A percentile compares a stretch with the other conserved stretches of the same genome.
phyloP scores from a whole-genome alignment of 2,113 vertebrate species.

The Rhynchopsitta pachyrhyncha region DNA sequence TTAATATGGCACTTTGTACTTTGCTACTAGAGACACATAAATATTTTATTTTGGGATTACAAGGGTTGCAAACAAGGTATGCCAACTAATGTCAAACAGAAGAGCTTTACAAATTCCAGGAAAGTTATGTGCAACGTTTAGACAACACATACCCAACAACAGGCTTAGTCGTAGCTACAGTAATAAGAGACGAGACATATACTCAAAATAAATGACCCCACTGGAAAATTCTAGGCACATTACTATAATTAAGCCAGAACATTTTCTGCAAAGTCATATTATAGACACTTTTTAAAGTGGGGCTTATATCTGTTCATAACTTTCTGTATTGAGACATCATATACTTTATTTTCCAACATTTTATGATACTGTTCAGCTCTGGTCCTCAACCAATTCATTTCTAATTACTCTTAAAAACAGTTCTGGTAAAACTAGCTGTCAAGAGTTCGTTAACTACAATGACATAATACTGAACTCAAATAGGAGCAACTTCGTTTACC shows the following conservation, averaged over 20 bases:
- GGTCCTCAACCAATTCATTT: background rate
- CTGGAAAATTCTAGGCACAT: constrained; percentile 58
- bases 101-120: constrained; percentile 67
- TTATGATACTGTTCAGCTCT: background rate
- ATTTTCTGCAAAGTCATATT: constrained; percentile 54
- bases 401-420: background rate
- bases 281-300: constrained; percentile 16
- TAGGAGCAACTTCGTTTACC: background rate
- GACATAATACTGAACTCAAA: background rate
- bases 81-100: constrained; percentile 69
- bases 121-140: constrained; percentile 54
- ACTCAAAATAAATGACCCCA: constrained; percentile 66
- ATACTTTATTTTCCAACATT: background rate
- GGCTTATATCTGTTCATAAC: background rate
- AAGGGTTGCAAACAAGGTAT: constrained; percentile 65
- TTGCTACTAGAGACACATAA: constrained; percentile 64
- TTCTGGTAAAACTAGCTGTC: background rate
- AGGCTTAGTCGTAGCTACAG: constrained; percentile 55
- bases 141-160: constrained; percentile 65
- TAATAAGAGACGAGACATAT: constrained; percentile 58
- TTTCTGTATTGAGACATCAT: background rate
- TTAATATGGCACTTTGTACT: constrained; percentile 55
- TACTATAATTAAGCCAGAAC: constrained; percentile 66
- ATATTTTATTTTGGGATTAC: constrained; percentile 70
- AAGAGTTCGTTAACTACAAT: background rate